A percentile compares a stretch with the other conserved stretches of the same genome.
phyloP scores from a whole-genome alignment of 2,113 vertebrate genomes.

The Thalassarche chlororhynchos region DNA sequence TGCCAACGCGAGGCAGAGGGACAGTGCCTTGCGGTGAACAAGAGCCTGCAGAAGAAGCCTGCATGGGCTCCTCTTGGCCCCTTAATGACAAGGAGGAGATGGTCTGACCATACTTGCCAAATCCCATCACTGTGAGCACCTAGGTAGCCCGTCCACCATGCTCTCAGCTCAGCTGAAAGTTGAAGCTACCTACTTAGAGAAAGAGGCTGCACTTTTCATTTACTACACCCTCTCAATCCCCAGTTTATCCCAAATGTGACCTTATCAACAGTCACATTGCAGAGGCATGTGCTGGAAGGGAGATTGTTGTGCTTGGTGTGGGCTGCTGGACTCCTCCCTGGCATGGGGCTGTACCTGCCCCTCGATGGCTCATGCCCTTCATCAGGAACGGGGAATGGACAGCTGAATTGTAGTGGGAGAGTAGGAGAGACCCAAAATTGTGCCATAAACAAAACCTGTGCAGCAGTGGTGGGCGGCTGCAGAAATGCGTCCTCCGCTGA shows the following conservation, averaged over 20 bases:
- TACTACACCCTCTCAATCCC: not conserved
- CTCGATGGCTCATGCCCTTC: not conserved
- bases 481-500: not conserved
- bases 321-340: not conserved
- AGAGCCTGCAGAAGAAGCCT: not conserved
- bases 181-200: not conserved
- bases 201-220: not conserved
- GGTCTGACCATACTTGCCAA: not conserved
- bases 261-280: fast-evolving
- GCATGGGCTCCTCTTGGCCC: not conserved
- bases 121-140: not conserved
- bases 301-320: not conserved
- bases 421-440: not conserved
- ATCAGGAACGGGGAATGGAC: not conserved
- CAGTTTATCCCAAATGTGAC: not conserved
- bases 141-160: not conserved
- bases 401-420: not conserved
- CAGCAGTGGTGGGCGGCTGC: not conserved
- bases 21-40: not conserved
- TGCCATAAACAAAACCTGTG: not conserved
- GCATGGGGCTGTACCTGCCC: not conserved
- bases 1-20: not conserved
- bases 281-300: not conserved
- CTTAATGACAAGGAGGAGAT: not conserved
- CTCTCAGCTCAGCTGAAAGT: not conserved